Evolutionary conservation across 2,113 vertebrate species (phyloP).

Genomic region (Oreotragus oreotragus): DNA sequence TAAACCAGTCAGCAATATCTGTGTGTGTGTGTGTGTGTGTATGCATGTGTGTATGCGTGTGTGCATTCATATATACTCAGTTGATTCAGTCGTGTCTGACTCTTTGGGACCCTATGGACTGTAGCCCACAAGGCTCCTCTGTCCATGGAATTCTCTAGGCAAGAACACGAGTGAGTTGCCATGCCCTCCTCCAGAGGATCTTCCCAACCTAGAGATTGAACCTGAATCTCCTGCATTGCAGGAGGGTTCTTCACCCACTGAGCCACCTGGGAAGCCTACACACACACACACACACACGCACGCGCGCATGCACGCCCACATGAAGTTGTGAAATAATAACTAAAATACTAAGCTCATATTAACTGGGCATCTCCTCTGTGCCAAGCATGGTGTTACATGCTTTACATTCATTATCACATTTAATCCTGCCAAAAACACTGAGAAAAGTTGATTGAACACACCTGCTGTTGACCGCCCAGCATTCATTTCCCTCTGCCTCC

Average conservation of each 20-base stretch:
- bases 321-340: background rate
- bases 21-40: background rate
- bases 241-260: background rate
- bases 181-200: background rate
- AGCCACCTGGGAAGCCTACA: background rate
- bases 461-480: background rate
- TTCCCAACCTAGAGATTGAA: background rate
- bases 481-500: background rate
- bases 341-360: background rate
- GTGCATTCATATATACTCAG: background rate
- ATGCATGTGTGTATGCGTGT: background rate
- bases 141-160: background rate
- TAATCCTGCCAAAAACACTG: background rate
- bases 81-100: background rate
- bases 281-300: background rate
- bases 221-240: background rate
- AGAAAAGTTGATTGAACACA: background rate
- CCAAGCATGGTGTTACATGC: background rate
- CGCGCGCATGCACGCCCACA: rapidly evolving
- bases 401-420: background rate
- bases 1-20: background rate
- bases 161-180: background rate
- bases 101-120: background rate
- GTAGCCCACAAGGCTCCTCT: background rate
- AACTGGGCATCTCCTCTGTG: background rate